Conservation (phyloP, 2,797 vertebrate genomes). For the Bradypodion ventrale region DNA sequence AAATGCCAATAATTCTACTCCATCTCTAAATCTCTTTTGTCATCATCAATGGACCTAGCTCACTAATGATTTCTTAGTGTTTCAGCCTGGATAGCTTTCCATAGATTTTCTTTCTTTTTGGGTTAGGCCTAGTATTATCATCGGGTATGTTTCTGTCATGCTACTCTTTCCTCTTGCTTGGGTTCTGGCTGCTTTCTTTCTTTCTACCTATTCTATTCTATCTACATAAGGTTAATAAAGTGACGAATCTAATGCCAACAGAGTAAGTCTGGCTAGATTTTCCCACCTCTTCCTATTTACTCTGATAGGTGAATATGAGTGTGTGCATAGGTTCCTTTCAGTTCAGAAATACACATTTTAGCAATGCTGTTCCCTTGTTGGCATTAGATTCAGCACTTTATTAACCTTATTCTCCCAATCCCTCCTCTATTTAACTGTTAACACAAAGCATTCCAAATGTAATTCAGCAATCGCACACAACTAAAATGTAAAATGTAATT, state of each 20-base stretch:
- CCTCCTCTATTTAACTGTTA: constrained; percentile 53
- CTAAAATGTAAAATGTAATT: constrained; percentile 59
- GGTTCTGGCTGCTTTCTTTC: fast-evolving
- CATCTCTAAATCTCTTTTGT: constrained; percentile 65
- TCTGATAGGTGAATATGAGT: constrained; percentile 2
- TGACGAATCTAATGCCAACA: neutral
- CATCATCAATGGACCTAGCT: constrained; percentile 68
- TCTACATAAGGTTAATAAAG: too few species aligned
- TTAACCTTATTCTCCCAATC: constrained; percentile 61
- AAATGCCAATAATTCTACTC: constrained; percentile 71
- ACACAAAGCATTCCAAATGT: constrained; percentile 63
- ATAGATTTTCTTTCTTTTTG: constrained; percentile 80
- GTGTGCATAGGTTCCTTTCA: neutral
- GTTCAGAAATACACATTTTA: neutral
- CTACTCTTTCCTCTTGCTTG: constrained; percentile 10
- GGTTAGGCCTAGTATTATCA: constrained; percentile 70
- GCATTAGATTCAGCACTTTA: constrained; percentile 60
- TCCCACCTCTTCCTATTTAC: neutral
- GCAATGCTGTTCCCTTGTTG: constrained; percentile 30
- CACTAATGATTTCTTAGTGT: constrained; percentile 75
- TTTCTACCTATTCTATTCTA: too few species aligned
- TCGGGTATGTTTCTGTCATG: constrained; percentile 61
- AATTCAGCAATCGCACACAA: constrained; percentile 63
- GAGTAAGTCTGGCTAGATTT: neutral
- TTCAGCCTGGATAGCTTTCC: constrained; percentile 68